Evolutionary conservation across 2,888 invertebrate species (phyloP).

Genomic region (Acanthoscelides obtectus): DNA sequence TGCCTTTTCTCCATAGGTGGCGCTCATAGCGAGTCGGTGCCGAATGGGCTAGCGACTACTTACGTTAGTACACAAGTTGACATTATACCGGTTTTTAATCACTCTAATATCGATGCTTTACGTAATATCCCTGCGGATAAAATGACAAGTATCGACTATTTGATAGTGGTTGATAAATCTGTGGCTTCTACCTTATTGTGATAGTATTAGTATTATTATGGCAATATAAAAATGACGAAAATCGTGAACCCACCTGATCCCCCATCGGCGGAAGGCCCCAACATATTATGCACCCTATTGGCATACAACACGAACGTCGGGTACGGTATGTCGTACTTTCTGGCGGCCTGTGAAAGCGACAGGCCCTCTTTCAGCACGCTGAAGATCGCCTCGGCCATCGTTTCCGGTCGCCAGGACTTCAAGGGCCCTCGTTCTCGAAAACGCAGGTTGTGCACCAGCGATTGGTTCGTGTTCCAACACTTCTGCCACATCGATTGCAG

Average conservation of each 20-base stretch:
- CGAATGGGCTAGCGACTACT: too few relatives aligned
- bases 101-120: too few relatives aligned
- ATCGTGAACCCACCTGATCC: conserved; percentile 66
- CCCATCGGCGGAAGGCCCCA: conserved; percentile 87
- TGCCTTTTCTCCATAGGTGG: too few relatives aligned
- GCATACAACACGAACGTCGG: conserved; percentile 92
- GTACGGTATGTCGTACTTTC: conserved; percentile 92
- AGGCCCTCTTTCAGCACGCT: conserved; percentile 87
- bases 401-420: conserved; percentile 91
- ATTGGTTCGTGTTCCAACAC: conserved; percentile 92
- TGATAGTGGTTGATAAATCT: too few relatives aligned
- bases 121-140: too few relatives aligned
- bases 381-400: conserved; percentile 93
- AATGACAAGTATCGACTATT: too few relatives aligned
- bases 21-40: too few relatives aligned
- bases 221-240: background rate
- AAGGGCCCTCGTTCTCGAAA: conserved; percentile 89
- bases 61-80: too few relatives aligned
- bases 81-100: too few relatives aligned
- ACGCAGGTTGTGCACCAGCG: conserved; percentile 82
- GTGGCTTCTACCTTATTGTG: too few relatives aligned
- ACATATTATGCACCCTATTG: conserved; percentile 89
- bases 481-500: conserved; percentile 95
- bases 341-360: conserved; percentile 83
- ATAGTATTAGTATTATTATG: too few relatives aligned